Evolutionary conservation across 2,113 vertebrate species (phyloP), one percentile per base, ranked within the genome.

Genomic region (Aegithalos caudatus): DNA sequence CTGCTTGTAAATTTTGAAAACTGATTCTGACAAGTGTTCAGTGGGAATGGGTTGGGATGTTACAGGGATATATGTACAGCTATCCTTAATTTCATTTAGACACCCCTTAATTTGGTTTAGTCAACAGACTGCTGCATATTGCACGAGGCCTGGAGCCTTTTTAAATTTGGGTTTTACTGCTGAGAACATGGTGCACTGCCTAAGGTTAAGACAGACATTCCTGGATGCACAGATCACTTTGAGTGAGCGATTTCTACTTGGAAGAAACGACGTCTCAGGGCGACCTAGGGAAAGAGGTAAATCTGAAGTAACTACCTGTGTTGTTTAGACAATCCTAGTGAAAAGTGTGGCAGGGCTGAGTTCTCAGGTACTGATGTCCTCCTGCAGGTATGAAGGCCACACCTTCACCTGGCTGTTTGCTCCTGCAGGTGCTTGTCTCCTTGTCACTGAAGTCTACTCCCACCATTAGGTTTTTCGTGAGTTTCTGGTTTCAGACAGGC

Each of bases 241-340:
- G 23, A 76, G 48, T 60, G 78, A 90, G 47, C 0, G 0, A 57
- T 80, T 94, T 67, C 80, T 11, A 18, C 53, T 42, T 48, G 61
- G 65, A 81, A 91, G 69, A 78, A 91, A n/a, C 1, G 12, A 31
- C 0, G 0, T 78, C 44, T 61, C 1, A 3, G 61, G 53, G 29
- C 29, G 53, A 64, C 45, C 50, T 48, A 18, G 37, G 33, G 12
- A 15, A 71, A 44, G 27, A 84, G 23, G 18, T 60, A 40, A 54
- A 88, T 14, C 21, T 24, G 27, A 53, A 45, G 12, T 20, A 64
- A 47, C 70, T 53, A 38, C 6, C 33, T 14, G 29, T 61, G 27
- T 2, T 22, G 9, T 58, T 40, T 10, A 70, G 27, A 19, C 38
- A 51, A 0, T 10, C 28, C 24, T 35, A 44, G 62, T 35, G 19